phyloP scores from a whole-genome alignment of 2,888 invertebrate species.

The Thereva unica region DNA sequence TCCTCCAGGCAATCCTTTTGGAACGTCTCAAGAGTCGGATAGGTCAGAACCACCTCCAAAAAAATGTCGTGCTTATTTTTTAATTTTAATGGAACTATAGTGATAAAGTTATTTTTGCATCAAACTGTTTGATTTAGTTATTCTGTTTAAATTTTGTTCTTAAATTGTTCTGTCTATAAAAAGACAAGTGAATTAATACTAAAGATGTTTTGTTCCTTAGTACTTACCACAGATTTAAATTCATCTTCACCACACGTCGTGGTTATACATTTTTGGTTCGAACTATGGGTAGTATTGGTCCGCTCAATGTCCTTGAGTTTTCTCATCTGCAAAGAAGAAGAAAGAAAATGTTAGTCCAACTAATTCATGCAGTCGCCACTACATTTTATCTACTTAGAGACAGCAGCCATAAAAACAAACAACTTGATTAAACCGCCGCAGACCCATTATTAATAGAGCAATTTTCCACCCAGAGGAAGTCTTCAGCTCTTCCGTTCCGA shows the following conservation, averaged over 20 bases:
- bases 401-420: slow-evolving; percentile 1
- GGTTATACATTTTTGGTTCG: slow-evolving; percentile 45
- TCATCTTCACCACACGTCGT: slow-evolving; percentile 47
- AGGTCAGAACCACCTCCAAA: no score
- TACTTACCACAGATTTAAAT: slow-evolving; percentile 46
- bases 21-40: no score
- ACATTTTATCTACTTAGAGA: no score
- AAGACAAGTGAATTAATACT: slow-evolving; percentile 9
- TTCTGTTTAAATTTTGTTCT: no score
- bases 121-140: no score
- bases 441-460: slow-evolving; percentile 20
- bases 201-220: background rate
- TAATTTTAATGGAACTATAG: no score
- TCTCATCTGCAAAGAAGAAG: slow-evolving; percentile 58
- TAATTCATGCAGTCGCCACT: no score
- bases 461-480: slow-evolving; percentile 14
- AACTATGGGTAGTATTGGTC: slow-evolving; percentile 49
- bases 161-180: no score
- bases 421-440: background rate
- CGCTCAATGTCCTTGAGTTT: slow-evolving; percentile 63
- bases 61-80: no score
- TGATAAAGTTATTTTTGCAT: no score
- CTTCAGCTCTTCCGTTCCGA: slow-evolving; percentile 10
- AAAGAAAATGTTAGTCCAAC: slow-evolving; percentile 17
- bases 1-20: no score